Percentiles rank a stretch among this genome's conserved stretches.
Conservation (phyloP, 2,113 vertebrate species). For the Dendrocopos noguchii region DNA sequence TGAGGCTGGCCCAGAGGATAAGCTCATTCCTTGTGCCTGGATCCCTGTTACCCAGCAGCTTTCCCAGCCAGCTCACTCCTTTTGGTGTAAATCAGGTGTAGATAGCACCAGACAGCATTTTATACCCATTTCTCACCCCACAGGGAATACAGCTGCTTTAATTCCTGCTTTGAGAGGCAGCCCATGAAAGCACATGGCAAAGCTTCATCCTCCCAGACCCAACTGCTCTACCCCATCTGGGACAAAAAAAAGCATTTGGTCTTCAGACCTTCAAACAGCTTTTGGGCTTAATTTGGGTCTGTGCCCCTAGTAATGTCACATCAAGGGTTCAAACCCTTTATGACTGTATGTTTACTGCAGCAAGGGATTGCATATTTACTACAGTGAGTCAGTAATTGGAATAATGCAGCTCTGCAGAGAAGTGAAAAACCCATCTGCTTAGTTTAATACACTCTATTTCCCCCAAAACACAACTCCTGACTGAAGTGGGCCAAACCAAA, state of each 20-base stretch:
- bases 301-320: background rate
- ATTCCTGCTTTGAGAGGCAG: background rate
- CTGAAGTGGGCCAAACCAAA: slow-evolving; percentile 29
- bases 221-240: background rate
- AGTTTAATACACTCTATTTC: background rate
- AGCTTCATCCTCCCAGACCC: background rate
- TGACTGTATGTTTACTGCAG: no score
- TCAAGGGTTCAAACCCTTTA: background rate
- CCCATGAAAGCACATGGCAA: background rate
- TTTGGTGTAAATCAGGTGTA: background rate
- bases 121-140: background rate
- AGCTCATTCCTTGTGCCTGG: background rate
- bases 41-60: background rate
- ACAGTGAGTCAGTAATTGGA: background rate
- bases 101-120: background rate
- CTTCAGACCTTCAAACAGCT: background rate
- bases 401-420: background rate
- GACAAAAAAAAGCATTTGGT: background rate
- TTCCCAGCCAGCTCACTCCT: background rate
- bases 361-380: background rate
- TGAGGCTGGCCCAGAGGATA: background rate
- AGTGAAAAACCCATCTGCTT: background rate
- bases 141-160: background rate
- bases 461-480: background rate
- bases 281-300: background rate